A percentile compares a stretch with the other conserved stretches of the same genome.
Conservation (phyloP, 1,140 invertebrate genomes). For the Whitmania pigra region DNA sequence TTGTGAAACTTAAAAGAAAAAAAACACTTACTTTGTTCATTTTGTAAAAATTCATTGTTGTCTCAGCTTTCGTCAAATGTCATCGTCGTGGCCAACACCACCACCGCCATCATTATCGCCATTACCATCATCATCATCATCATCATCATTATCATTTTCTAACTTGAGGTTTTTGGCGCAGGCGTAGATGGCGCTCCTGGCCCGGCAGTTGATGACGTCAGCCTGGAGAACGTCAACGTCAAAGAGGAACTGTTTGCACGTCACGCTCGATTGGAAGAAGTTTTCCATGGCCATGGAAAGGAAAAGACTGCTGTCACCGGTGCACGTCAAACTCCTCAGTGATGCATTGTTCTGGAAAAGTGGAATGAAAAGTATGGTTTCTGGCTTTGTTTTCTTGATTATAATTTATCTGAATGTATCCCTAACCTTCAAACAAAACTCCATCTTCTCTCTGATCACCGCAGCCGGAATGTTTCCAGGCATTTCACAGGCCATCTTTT, state of each 20-base stretch:
- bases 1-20: neutral
- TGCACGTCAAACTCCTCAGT: neutral
- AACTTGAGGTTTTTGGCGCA: neutral
- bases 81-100: neutral
- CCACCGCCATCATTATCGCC: neutral
- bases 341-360: neutral
- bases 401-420: no score
- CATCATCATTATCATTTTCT: neutral
- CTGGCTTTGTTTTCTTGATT: no score
- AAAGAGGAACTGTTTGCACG: neutral
- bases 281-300: neutral
- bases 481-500: no score
- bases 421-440: no score
- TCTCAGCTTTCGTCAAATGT: no score
- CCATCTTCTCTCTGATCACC: no score
- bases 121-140: neutral
- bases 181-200: neutral
- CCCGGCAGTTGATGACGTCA: neutral
- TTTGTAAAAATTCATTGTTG: neutral
- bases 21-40: no score
- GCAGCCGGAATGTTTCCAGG: no score
- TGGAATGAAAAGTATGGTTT: neutral
- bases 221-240: constrained; percentile 3
- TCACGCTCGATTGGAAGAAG: neutral
- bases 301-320: constrained; percentile 2